phyloP scores from a whole-genome alignment of 2,888 invertebrate genomes.

The Proisotoma minuta region DNA sequence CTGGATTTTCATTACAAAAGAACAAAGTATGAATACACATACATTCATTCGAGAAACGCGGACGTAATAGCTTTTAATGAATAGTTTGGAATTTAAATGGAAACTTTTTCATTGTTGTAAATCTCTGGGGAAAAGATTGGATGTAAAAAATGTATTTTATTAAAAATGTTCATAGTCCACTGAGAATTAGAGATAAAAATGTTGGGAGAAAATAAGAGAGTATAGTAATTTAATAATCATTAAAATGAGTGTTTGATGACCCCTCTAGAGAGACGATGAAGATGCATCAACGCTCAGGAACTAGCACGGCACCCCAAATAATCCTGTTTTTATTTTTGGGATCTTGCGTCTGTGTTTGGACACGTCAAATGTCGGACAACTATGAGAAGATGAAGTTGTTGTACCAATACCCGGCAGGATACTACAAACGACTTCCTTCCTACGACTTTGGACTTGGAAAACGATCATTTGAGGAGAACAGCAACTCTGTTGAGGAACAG shows the following conservation, averaged over 20 bases:
- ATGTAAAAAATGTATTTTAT: too few species aligned
- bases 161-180: too few species aligned
- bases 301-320: slow-evolving; percentile 36
- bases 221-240: neutral
- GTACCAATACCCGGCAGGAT: slow-evolving; percentile 25
- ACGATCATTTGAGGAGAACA: slow-evolving; percentile 34
- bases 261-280: slow-evolving; percentile 20
- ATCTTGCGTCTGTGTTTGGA: slow-evolving; percentile 41
- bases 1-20: too few species aligned
- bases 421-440: slow-evolving; percentile 37
- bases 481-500: slow-evolving; percentile 38
- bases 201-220: neutral
- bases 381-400: slow-evolving; percentile 38
- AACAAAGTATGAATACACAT: too few species aligned
- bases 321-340: slow-evolving; percentile 40
- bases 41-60: too few species aligned
- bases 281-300: slow-evolving; percentile 44
- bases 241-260: neutral
- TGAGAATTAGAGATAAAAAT: too few species aligned
- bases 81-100: too few species aligned
- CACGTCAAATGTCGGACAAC: slow-evolving; percentile 41
- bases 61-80: too few species aligned
- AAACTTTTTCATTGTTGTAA: too few species aligned
- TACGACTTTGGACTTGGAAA: slow-evolving; percentile 47
- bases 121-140: too few species aligned